Percentiles rank a stretch among this genome's conserved stretches.
Evolutionary conservation across 1,140 invertebrate genomes (phyloP).

Genomic region (Cyclargus thomasi): DNA sequence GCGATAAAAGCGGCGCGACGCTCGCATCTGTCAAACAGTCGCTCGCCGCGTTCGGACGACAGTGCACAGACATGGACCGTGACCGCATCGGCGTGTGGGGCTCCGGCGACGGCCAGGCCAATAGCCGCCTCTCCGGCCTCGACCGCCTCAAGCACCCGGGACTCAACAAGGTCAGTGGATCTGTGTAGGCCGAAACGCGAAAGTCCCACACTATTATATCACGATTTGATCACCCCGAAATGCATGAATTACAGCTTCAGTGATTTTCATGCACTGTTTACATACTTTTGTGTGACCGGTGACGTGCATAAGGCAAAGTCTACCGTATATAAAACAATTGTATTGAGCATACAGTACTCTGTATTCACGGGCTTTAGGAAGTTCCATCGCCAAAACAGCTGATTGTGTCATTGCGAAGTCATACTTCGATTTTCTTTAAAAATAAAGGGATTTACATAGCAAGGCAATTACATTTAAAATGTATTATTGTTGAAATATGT

Average conservation of each 20-base stretch:
- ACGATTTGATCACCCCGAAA: neutral
- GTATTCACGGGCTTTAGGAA: no score
- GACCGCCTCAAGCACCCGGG: constrained; percentile 85
- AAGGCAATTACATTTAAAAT: no score
- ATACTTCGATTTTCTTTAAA: no score
- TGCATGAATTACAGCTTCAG: neutral
- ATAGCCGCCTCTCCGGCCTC: constrained; percentile 78
- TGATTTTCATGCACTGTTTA: neutral
- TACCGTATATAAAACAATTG: no score
- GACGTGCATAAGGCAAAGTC: neutral
- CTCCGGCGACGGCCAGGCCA: constrained; percentile 71
- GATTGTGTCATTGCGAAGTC: no score
- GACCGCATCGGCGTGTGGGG: constrained; percentile 80
- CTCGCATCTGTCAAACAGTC: constrained; percentile 51
- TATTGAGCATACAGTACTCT: no score
- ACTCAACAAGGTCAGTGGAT: constrained; percentile 82
- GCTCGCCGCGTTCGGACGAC: constrained; percentile 37
- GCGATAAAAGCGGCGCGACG: constrained; percentile 53
- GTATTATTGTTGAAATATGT: no score
- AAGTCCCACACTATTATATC: neutral
- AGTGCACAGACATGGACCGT: constrained; percentile 72
- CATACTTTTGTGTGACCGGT: no score
- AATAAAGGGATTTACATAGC: no score
- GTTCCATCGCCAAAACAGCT: no score
- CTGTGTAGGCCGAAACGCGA: neutral